Percentiles rank a stretch among this genome's conserved stretches.
Evolutionary conservation across 1,140 invertebrate genomes (phyloP).

Genomic region (Pentalonia nigronervosa): DNA sequence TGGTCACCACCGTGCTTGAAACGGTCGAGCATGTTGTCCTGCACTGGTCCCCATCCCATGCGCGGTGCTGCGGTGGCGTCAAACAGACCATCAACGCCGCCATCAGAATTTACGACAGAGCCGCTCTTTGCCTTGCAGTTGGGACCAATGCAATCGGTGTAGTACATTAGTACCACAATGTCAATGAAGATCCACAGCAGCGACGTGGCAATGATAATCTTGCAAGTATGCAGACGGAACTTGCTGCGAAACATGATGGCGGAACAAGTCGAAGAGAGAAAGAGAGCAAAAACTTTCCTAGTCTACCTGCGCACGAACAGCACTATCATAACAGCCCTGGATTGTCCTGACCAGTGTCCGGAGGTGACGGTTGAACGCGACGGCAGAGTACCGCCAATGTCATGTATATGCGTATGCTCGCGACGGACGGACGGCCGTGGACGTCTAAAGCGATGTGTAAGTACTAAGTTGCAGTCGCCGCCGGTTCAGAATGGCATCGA

Average conservation of each 20-base stretch:
- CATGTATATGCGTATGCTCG: slow-evolving; percentile 31
- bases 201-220: slow-evolving; percentile 92
- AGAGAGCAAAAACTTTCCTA: neutral
- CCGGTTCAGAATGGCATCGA: neutral
- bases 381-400: slow-evolving; percentile 13
- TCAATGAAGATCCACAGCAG: slow-evolving; percentile 95
- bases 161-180: slow-evolving; percentile 89
- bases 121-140: slow-evolving; percentile 65
- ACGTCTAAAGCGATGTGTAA: neutral
- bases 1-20: slow-evolving; percentile 61
- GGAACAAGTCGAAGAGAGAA: neutral
- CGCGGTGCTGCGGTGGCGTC: neutral
- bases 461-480: neutral
- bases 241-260: slow-evolving; percentile 80
- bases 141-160: slow-evolving; percentile 85
- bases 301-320: neutral
- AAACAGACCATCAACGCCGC: neutral
- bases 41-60: neutral
- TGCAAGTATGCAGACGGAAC: slow-evolving; percentile 91
- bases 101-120: neutral
- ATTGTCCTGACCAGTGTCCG: slow-evolving; percentile 33
- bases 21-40: slow-evolving; percentile 57
- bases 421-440: neutral
- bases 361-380: slow-evolving; percentile 23
- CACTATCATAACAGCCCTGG: slow-evolving; percentile 27